Evolutionary conservation across 2,888 invertebrate species (phyloP).

Genomic region (Sinotaia quadrata): DNA sequence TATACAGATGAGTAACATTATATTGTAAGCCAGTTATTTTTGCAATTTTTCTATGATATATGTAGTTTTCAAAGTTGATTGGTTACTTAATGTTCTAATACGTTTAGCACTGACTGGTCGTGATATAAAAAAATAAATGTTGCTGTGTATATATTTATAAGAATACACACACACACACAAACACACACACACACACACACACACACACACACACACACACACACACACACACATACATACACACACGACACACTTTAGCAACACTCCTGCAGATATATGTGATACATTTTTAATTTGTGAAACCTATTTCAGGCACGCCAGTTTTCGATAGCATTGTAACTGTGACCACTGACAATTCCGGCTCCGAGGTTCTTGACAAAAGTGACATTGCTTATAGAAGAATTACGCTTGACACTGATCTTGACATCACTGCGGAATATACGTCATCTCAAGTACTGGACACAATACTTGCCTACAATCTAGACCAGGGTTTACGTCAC

Average conservation of each 20-base stretch:
- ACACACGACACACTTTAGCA: too few species aligned
- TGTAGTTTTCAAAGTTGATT: too few species aligned
- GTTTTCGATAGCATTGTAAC: conserved; percentile 11
- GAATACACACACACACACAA: too few species aligned
- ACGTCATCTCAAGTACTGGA: too few species aligned
- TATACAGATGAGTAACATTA: too few species aligned
- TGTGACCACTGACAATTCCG: conserved; percentile 2
- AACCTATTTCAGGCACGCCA: not conserved
- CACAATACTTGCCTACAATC: not conserved
- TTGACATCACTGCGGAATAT: not conserved
- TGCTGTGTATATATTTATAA: not conserved
- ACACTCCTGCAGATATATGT: not conserved
- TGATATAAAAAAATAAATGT: not conserved
- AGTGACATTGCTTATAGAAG: conserved; percentile 6
- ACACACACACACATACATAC: not conserved
- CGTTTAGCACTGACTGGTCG: too few species aligned
- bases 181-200: not conserved
- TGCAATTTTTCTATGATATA: too few species aligned
- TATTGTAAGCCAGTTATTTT: too few species aligned
- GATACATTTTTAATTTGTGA: too few species aligned
- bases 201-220: not conserved
- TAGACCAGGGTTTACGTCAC: not conserved
- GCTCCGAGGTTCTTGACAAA: not conserved
- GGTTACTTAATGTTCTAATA: too few species aligned
- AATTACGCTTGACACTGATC: conserved; percentile 1